Percentiles rank a stretch among this genome's conserved stretches.
These are phyloP conservation scores for Rhinophrynus dorsalis DNA, from an alignment of 2,797 vertebrate genomes.

Conservation along the genomic window DNA sequence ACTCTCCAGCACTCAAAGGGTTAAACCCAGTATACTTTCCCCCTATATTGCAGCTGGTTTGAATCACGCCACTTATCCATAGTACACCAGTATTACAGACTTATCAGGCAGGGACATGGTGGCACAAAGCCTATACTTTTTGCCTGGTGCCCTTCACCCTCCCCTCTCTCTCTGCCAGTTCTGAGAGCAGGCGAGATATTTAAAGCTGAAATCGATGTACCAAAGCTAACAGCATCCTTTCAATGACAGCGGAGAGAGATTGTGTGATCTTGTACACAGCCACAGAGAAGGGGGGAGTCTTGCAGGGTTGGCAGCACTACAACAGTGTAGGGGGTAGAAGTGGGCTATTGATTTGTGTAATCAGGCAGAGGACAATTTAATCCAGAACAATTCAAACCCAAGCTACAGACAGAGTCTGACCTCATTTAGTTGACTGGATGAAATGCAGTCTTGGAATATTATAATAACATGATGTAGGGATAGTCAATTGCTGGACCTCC, in stretches of 20 bases:
- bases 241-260: slow-evolving; percentile 12
- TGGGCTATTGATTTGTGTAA: slow-evolving; percentile 18
- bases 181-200: slow-evolving; percentile 17
- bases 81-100: neutral
- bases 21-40: too few relatives aligned
- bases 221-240: slow-evolving; percentile 22
- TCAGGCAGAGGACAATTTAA: slow-evolving; percentile 18
- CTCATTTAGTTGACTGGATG: slow-evolving; percentile 8
- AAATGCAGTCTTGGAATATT: too few relatives aligned
- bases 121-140: neutral
- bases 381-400: slow-evolving; percentile 8
- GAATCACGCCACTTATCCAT: too few relatives aligned
- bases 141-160: slow-evolving; percentile 7
- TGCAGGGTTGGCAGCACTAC: neutral
- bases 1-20: too few relatives aligned
- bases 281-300: neutral
- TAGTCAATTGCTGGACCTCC: too few relatives aligned
- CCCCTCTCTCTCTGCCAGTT: neutral
- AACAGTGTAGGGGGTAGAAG: neutral
- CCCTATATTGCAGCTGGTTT: too few relatives aligned
- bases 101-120: neutral
- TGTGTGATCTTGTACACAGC: neutral
- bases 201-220: slow-evolving; percentile 25
- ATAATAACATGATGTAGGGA: too few relatives aligned
- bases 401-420: slow-evolving; percentile 15